These are phyloP conservation scores for Scotopteryx bipunctaria DNA, from an alignment of 2,888 invertebrate species.

Conservation along the genomic window DNA sequence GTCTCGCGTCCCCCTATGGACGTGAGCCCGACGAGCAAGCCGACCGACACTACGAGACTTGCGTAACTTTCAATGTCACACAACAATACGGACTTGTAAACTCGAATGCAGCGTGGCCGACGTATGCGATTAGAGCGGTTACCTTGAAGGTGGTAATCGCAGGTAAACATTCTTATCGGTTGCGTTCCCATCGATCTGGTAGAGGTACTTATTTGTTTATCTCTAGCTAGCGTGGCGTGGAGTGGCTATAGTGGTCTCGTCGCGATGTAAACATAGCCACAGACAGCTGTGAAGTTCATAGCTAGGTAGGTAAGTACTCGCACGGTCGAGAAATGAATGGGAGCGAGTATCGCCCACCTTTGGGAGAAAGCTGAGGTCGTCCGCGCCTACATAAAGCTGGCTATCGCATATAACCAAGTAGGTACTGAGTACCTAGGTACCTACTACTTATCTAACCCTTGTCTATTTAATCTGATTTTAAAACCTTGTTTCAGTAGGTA, in stretches of 20 bases:
- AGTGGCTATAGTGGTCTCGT: constrained; percentile 38
- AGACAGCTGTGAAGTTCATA: constrained; percentile 23
- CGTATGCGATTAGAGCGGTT: constrained; percentile 49
- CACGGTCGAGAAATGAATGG: constrained; percentile 61
- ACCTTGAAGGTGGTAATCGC: constrained; percentile 71
- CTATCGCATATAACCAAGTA: constrained; percentile 9
- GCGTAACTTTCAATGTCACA: constrained; percentile 79
- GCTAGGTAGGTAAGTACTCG: too few species aligned
- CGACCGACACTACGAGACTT: constrained; percentile 54
- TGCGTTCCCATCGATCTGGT: constrained; percentile 62
- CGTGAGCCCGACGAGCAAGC: constrained; percentile 39
- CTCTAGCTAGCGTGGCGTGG: constrained; percentile 46
- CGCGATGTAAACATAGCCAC: constrained; percentile 51
- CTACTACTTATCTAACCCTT: too few species aligned
- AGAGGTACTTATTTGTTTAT: constrained; percentile 63
- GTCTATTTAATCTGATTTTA: too few species aligned
- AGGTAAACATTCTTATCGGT: constrained; percentile 76
- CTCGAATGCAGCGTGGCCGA: constrained; percentile 35
- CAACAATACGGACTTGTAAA: constrained; percentile 46
- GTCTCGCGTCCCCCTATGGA: too few species aligned
- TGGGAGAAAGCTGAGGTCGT: constrained; percentile 64
- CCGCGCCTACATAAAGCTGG: constrained; percentile 43
- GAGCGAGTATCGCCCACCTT: constrained; percentile 70
- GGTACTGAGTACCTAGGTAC: background rate
- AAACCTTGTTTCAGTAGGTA: too few species aligned